phyloP scores from a whole-genome alignment of 2,797 vertebrate genomes.

The Dermochelys coriacea region DNA sequence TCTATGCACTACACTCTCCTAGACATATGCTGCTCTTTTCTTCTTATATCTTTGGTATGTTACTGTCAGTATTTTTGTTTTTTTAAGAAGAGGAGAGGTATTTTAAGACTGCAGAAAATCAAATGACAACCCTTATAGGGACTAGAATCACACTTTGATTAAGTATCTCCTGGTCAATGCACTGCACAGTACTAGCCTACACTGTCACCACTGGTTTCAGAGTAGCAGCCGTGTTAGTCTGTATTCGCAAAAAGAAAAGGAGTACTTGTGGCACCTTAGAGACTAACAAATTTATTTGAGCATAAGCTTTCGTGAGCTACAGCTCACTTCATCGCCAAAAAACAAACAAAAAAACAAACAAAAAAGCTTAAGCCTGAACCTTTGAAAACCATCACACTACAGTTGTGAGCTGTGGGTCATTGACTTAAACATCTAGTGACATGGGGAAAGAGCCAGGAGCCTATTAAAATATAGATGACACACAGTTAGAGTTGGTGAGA shows the following conservation, averaged over 20 bases:
- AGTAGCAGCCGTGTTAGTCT: too few relatives aligned
- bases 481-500: background rate
- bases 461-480: background rate
- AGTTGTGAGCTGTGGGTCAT: background rate
- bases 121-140: accelerated
- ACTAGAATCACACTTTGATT: background rate
- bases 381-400: background rate
- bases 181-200: background rate
- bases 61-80: background rate
- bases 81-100: background rate
- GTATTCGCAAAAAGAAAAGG: too few relatives aligned
- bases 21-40: background rate
- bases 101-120: background rate
- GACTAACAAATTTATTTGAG: too few relatives aligned
- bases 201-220: background rate
- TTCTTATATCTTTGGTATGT: background rate
- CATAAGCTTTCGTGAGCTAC: too few relatives aligned
- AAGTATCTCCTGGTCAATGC: background rate
- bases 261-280: too few relatives aligned
- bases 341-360: too few relatives aligned
- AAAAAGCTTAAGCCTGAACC: background rate
- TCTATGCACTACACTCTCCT: background rate
- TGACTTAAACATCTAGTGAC: background rate
- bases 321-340: too few relatives aligned
- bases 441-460: background rate